phyloP scores from a whole-genome alignment of 2,888 invertebrate species.

The Mongoloraphidia duomilia region DNA sequence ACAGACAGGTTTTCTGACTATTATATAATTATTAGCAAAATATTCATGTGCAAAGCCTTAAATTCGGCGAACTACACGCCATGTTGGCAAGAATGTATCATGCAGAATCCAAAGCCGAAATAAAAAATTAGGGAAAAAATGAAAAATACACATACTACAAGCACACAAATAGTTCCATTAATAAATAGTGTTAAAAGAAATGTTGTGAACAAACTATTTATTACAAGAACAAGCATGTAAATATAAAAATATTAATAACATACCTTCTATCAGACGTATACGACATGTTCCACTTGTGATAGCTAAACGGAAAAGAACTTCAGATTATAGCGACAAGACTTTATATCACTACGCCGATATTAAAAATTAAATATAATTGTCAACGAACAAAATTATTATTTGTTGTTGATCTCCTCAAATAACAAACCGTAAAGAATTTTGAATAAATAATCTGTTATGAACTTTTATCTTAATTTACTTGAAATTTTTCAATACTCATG shows the following conservation, averaged over 20 bases:
- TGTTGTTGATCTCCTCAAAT: too few species aligned
- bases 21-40: background rate
- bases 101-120: slow-evolving; percentile 24
- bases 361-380: slow-evolving; percentile 3
- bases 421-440: too few species aligned
- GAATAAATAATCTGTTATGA: too few species aligned
- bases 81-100: slow-evolving; percentile 42
- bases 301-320: slow-evolving; percentile 56
- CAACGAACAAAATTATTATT: background rate
- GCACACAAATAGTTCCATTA: too few species aligned
- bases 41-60: background rate
- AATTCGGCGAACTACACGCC: slow-evolving; percentile 29
- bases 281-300: slow-evolving; percentile 72
- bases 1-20: background rate
- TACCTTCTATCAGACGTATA: slow-evolving; percentile 69
- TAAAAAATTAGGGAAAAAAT: background rate
- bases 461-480: too few species aligned
- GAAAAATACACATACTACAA: too few species aligned
- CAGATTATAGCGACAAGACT: slow-evolving; percentile 24
- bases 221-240: background rate
- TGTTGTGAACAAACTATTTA: too few species aligned
- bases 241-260: slow-evolving; percentile 36
- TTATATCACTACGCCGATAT: slow-evolving; percentile 30
- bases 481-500: too few species aligned
- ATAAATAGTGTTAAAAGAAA: too few species aligned